Conservation (phyloP, 2,113 vertebrate species). For the Brachyistius frenatus region DNA sequence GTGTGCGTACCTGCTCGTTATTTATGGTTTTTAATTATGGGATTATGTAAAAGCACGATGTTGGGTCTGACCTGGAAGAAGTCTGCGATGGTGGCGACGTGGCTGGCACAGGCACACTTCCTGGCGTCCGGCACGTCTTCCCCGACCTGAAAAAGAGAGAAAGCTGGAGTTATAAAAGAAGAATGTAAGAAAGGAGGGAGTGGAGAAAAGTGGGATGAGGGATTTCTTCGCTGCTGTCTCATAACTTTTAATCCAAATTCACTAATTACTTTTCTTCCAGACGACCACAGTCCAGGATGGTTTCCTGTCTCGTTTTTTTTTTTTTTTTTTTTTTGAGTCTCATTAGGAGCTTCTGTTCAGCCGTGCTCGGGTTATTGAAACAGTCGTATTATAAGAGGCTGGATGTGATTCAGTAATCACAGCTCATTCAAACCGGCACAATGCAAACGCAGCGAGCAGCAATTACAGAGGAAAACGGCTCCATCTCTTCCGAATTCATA, state of each 20-base stretch:
- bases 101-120: slow-evolving; percentile 96
- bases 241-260: background rate
- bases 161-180: too few relatives aligned
- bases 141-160: slow-evolving; percentile 86
- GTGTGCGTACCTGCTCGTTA: background rate
- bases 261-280: slow-evolving; percentile 8
- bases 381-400: background rate
- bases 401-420: slow-evolving; percentile 52
- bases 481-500: slow-evolving; percentile 7
- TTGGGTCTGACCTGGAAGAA: slow-evolving; percentile 92
- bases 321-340: background rate
- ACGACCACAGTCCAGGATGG: background rate
- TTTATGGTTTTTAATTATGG: too few relatives aligned
- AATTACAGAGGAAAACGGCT: slow-evolving; percentile 37
- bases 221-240: too few relatives aligned
- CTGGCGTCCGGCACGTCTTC: slow-evolving; percentile 95
- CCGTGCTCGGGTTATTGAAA: background rate
- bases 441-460: slow-evolving; percentile 17
- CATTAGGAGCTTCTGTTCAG: background rate
- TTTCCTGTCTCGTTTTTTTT: background rate
- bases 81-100: slow-evolving; percentile 95
- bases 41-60: too few relatives aligned
- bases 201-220: too few relatives aligned
- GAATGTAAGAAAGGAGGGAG: too few relatives aligned
- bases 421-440: slow-evolving; percentile 57